A percentile compares a stretch with the other conserved stretches of the same genome.
phyloP scores from a whole-genome alignment of 2,797 vertebrate species.

The Potorous gilbertii region DNA sequence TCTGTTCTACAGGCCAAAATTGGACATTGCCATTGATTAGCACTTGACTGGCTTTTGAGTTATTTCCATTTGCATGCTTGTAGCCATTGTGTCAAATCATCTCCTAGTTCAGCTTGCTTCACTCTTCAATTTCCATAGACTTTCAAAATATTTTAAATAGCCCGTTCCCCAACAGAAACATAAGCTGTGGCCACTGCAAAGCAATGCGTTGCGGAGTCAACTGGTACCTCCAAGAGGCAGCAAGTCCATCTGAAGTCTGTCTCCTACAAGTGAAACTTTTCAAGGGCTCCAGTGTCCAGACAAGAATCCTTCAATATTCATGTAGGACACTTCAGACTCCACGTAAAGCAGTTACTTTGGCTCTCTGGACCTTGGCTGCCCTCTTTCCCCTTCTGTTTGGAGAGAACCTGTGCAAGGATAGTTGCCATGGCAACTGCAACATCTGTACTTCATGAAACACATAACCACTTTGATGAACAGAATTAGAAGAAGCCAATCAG shows the following conservation, averaged over 20 bases:
- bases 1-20: background rate
- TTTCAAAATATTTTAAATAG: background rate
- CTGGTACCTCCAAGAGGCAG: background rate
- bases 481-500: slow-evolving; percentile 4
- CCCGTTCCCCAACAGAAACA: background rate
- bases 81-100: background rate
- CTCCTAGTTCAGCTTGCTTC: background rate
- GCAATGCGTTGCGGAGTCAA: fast-evolving
- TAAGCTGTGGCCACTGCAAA: background rate
- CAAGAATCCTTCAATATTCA: background rate
- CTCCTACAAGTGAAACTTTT: background rate
- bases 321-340: fast-evolving
- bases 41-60: background rate
- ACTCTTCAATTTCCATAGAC: background rate
- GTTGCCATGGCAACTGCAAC: slow-evolving; percentile 80
- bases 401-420: slow-evolving; percentile 57
- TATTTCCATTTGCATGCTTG: background rate
- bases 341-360: slow-evolving; percentile 29
- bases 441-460: slow-evolving; percentile 65
- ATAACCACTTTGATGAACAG: background rate
- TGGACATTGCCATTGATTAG: background rate
- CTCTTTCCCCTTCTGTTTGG: slow-evolving; percentile 70
- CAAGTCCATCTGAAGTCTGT: fast-evolving
- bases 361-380: slow-evolving; percentile 59
- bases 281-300: background rate